phyloP scores from a whole-genome alignment of 2,888 invertebrate species.

The Noctua janthina region DNA sequence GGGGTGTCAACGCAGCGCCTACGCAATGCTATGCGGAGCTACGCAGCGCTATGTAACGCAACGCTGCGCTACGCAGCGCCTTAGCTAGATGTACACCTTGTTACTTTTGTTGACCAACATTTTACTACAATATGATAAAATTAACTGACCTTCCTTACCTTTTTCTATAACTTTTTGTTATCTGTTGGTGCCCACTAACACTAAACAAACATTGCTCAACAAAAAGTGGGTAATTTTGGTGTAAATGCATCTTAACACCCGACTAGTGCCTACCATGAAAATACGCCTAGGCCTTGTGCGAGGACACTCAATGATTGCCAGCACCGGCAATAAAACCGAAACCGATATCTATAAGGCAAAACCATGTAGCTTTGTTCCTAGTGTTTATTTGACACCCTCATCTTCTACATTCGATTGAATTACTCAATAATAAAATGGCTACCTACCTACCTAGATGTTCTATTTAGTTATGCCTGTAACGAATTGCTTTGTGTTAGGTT shows the following conservation, averaged over 20 bases:
- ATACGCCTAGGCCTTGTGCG: not conserved
- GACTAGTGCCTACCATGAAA: not conserved
- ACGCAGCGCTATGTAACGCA: not conserved
- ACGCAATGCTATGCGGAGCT: not conserved
- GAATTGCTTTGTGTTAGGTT: conserved; percentile 46
- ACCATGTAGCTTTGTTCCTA: not conserved
- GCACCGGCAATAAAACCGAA: not conserved
- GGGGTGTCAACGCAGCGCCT: not conserved
- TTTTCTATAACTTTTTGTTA: not conserved
- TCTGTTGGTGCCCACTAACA: not conserved
- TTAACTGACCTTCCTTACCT: not conserved
- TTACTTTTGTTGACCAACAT: not conserved
- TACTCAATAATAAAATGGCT: conserved; percentile 4
- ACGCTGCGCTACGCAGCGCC: not conserved
- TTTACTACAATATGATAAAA: not conserved
- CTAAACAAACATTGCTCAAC: not conserved
- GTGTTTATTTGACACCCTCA: not conserved
- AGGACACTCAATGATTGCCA: not conserved
- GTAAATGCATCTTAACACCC: not conserved
- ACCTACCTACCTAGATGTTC: conserved; percentile 6
- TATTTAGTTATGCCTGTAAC: conserved; percentile 56
- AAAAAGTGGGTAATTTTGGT: not conserved
- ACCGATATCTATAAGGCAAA: not conserved
- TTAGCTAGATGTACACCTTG: not conserved
- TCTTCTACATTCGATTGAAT: not conserved